Percentiles rank a stretch among this genome's conserved stretches.
phyloP scores from a whole-genome alignment of 2,113 vertebrate species.

The Eleginops maclovinus region DNA sequence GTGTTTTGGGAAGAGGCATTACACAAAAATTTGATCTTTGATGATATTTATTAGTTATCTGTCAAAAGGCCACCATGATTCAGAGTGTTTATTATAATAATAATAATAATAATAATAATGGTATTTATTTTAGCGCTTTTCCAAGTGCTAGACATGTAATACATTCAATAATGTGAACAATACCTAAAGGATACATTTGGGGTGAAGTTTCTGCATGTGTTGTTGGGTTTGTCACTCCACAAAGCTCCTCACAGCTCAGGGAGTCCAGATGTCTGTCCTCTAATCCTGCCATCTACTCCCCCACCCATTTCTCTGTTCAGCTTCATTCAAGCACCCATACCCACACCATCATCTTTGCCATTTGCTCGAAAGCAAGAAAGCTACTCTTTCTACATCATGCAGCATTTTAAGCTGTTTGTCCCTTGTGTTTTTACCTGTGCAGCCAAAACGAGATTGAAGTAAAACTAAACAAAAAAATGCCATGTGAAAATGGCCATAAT shows the following conservation, averaged over 20 bases:
- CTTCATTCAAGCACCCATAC: slow-evolving; percentile 21
- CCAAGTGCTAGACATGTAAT: too few species aligned
- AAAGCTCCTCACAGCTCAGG: slow-evolving; percentile 55
- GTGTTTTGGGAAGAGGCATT: not conserved
- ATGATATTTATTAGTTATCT: not conserved
- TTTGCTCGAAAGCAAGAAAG: slow-evolving; percentile 11
- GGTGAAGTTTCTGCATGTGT: slow-evolving; percentile 34
- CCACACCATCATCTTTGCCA: slow-evolving; percentile 8
- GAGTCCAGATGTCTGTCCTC: slow-evolving; percentile 69
- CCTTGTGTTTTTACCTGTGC: not conserved
- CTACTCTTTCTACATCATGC: not conserved
- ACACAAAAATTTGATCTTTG: too few species aligned
- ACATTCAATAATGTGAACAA: too few species aligned
- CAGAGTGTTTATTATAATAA: too few species aligned
- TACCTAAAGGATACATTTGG: too few species aligned
- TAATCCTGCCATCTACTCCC: slow-evolving; percentile 61
- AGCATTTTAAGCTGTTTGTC: not conserved
- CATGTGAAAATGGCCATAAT: too few species aligned
- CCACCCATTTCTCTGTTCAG: slow-evolving; percentile 27
- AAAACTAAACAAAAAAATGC: too few species aligned
- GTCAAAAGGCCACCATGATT: not conserved
- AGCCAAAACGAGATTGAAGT: not conserved
- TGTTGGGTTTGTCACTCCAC: slow-evolving; percentile 1
- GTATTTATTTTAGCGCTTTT: too few species aligned
- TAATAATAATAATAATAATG: too few species aligned